Evolutionary conservation across 1,140 invertebrate species (phyloP).

Genomic region (Triops cancriformis): DNA sequence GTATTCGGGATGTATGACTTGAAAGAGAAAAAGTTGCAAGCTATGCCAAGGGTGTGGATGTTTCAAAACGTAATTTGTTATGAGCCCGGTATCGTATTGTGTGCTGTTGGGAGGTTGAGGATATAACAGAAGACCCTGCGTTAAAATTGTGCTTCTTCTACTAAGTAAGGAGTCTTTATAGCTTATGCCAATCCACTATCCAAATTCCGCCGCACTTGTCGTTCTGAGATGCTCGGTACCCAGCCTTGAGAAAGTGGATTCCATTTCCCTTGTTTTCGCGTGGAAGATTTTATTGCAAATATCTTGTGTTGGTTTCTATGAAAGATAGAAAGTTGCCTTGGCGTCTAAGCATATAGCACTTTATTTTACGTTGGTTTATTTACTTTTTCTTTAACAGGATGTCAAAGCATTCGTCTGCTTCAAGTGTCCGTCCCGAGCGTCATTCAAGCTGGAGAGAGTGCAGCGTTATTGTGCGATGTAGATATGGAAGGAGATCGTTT

Average conservation of each 20-base stretch:
- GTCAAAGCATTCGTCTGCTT: slow-evolving; percentile 25
- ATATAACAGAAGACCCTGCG: too few species aligned
- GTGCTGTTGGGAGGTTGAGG: too few species aligned
- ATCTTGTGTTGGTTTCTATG: background rate
- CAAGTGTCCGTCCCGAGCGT: slow-evolving; percentile 29
- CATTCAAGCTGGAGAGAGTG: slow-evolving; percentile 29
- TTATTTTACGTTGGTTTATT: background rate
- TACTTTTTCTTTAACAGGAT: background rate
- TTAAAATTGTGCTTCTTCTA: too few species aligned
- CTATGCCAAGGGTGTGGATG: too few species aligned
- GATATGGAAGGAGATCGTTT: slow-evolving; percentile 28
- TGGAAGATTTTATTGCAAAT: background rate
- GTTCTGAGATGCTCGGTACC: background rate
- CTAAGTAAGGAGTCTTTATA: background rate
- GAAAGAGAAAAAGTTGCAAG: background rate
- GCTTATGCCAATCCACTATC: background rate
- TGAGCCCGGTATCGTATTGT: too few species aligned
- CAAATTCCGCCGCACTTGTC: background rate
- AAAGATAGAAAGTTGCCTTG: background rate
- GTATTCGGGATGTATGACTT: background rate
- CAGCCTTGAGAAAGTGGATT: background rate
- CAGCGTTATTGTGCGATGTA: slow-evolving; percentile 28
- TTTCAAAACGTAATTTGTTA: too few species aligned
- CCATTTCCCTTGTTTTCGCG: background rate
- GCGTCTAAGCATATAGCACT: background rate